A percentile compares a stretch with the other conserved stretches of the same genome.
These are phyloP conservation scores for Eupithecia dodoneata DNA, from an alignment of 2,888 invertebrate species.

Conservation along the genomic window DNA sequence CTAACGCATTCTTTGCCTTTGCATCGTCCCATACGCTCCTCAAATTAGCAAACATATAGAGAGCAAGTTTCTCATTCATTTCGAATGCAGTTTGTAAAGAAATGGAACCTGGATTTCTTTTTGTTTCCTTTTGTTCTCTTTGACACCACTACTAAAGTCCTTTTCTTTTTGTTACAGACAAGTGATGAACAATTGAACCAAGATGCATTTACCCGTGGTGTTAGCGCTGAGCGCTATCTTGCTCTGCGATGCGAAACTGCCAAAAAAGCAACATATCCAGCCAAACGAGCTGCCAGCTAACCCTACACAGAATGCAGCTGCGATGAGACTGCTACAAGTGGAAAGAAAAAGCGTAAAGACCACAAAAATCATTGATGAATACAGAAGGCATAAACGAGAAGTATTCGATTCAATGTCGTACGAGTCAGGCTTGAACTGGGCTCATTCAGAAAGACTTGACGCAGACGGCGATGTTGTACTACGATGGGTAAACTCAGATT, in stretches of 20 bases:
- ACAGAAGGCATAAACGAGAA: slow-evolving; percentile 70
- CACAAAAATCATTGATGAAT: slow-evolving; percentile 71
- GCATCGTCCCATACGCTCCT: not conserved
- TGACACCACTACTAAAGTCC: not conserved
- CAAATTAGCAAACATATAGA: slow-evolving; percentile 3
- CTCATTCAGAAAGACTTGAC: slow-evolving; percentile 84
- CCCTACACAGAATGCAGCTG: slow-evolving; percentile 64
- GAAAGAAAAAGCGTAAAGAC: slow-evolving; percentile 71
- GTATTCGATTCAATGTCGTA: slow-evolving; percentile 77
- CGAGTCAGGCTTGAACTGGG: slow-evolving; percentile 81
- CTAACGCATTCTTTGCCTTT: slow-evolving; percentile 30
- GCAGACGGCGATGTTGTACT: slow-evolving; percentile 83
- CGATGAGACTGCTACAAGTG: slow-evolving; percentile 61
- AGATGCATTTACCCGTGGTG: slow-evolving; percentile 71
- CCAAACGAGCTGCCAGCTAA: slow-evolving; percentile 69
- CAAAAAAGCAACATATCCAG: slow-evolving; percentile 63
- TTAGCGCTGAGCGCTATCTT: slow-evolving; percentile 70
- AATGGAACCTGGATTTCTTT: not conserved
- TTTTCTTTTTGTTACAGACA: slow-evolving; percentile 68
- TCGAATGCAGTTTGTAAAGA: not conserved
- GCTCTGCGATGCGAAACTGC: slow-evolving; percentile 75
- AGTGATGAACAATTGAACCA: slow-evolving; percentile 65
- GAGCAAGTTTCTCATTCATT: not conserved
- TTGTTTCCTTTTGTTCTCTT: not conserved
- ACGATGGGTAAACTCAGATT: slow-evolving; percentile 90